Conservation (phyloP, 2,888 invertebrate genomes). For the Cantharis nigra region DNA sequence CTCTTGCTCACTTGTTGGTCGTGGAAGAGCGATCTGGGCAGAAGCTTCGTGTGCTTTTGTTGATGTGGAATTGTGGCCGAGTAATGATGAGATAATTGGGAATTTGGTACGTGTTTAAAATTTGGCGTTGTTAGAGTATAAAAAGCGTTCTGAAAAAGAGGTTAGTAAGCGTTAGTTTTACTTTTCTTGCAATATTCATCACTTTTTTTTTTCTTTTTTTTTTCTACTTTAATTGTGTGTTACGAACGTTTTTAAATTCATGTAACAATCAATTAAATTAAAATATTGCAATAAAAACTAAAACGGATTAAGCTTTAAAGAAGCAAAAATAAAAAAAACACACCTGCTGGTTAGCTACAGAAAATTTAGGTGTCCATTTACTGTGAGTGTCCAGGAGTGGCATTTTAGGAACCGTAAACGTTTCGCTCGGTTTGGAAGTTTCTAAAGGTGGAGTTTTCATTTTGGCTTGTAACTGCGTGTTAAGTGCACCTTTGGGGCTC, state of each 20-base stretch:
- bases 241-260: too few relatives aligned
- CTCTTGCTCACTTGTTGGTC: constrained; percentile 51
- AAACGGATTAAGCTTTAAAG: neutral
- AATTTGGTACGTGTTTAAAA: constrained; percentile 66
- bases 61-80: constrained; percentile 63
- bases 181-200: neutral
- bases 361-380: constrained; percentile 32
- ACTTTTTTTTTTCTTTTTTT: too few relatives aligned
- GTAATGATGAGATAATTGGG: constrained; percentile 50
- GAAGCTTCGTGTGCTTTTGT: constrained; percentile 55
- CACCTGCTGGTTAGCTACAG: constrained; percentile 45
- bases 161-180: constrained; percentile 12
- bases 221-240: too few relatives aligned
- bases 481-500: constrained; percentile 51
- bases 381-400: constrained; percentile 48
- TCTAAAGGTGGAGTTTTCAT: constrained; percentile 34
- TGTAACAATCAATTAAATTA: too few relatives aligned
- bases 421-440: constrained; percentile 12
- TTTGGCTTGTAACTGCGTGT: constrained; percentile 50
- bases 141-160: constrained; percentile 55
- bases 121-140: constrained; percentile 57
- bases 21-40: constrained; percentile 53
- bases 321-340: constrained; percentile 37
- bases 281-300: neutral
- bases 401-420: constrained; percentile 48